These are phyloP conservation scores for human DNA, from an alignment of 2,113 vertebrate genomes.

Conservation along the genomic window GRCh38 chr7:159167501-159168000, in stretches of 20 bases:
- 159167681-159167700: fast-evolving
- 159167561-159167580: fast-evolving
- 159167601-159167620: fast-evolving
- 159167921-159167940: background rate
- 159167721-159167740: background rate
- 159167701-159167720: background rate
- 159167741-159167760: background rate
- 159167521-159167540: fast-evolving
- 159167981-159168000: background rate
- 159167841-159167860: background rate
- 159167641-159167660: fast-evolving
- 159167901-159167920: background rate
- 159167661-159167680: fast-evolving
- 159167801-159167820: background rate
- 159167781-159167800: background rate
- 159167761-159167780: background rate
- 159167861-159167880: background rate
- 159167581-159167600: background rate
- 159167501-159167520: background rate
- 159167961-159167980: background rate
- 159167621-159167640: background rate
- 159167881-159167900: background rate
- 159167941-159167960: background rate
- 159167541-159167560: fast-evolving
- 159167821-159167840: background rate